Base-by-base conservation (phyloP, 1,140 invertebrate species). In the Halictus rubicundus region DNA sequence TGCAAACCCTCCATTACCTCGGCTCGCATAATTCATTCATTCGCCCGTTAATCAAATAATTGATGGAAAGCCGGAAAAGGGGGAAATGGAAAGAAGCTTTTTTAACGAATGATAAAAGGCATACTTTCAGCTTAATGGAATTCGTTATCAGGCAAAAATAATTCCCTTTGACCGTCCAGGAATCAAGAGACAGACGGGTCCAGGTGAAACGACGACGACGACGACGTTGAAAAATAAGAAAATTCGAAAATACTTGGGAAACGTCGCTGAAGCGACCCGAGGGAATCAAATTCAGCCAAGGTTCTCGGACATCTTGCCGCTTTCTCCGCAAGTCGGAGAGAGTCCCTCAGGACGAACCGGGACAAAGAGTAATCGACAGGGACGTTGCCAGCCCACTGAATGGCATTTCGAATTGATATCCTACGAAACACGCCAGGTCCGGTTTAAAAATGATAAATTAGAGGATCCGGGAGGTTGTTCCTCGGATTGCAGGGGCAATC, bases 231-330 rank as follows among this genome's bases (percentile, higher is more conserved):
- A 12, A 42, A 12, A 42, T 32, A 42, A 9, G 14, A 52, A 54
- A 23, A 70, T 25, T 32, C 68, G 16, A 59, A 25, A 54, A 52
- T 16, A 21, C 66, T 25, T 32, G 23, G 23, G 37, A 21, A 59
- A 7, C 49, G 49, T 42, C 39, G 63, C 23, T 42, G 54, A 76
- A 66, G 23, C 66, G 60, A 72, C 23, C 46, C 12, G 6, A 9
- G 52, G 32, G 59, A 82, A 73, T 82, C 68, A 73, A 77, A 78
- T 84, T 23, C 46, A 78, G 49, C 39, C 60, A 21, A 60, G 69
- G 27, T 19, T 68, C 68, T 27, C 46, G 4, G 60, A 70, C 66
- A 52, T 75, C 39, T 80, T 46, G 64, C 66, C 49, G 27, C 14
- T 46, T 46, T 52, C 49, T 19, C 14, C 16, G 2, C 0, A 16